phyloP scores from a whole-genome alignment of 2,888 invertebrate genomes.

The Acanthopleura granulata region DNA sequence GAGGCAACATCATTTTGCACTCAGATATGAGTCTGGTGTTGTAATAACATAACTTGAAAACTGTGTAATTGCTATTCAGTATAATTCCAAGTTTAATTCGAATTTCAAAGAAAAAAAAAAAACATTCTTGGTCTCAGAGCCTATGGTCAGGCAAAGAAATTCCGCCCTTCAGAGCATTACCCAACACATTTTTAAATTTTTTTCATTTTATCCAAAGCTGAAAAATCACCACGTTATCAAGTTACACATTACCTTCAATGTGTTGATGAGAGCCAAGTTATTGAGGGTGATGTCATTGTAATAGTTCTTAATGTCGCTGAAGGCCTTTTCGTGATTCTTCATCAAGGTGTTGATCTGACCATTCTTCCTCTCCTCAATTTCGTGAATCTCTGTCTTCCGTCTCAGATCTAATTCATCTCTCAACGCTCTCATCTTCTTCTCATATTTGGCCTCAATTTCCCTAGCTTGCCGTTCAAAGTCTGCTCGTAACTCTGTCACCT shows the following conservation, averaged over 20 bases:
- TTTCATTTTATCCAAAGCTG: too few relatives aligned
- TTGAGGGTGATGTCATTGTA: conserved; percentile 95
- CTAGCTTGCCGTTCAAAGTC: conserved; percentile 79
- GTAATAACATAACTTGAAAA: too few relatives aligned
- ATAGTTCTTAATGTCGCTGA: conserved; percentile 91
- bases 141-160: too few relatives aligned
- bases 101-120: too few relatives aligned
- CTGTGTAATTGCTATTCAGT: too few relatives aligned
- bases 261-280: conserved; percentile 90
- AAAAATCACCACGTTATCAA: too few relatives aligned
- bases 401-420: conserved; percentile 80
- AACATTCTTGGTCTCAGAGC: too few relatives aligned
- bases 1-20: too few relatives aligned
- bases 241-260: conserved; percentile 78
- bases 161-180: too few relatives aligned
- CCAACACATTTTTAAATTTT: too few relatives aligned
- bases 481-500: conserved; percentile 75
- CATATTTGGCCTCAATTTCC: conserved; percentile 80
- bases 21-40: too few relatives aligned
- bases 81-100: too few relatives aligned
- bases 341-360: conserved; percentile 86
- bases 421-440: conserved; percentile 81
- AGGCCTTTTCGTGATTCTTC: conserved; percentile 84
- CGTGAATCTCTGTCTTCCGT: conserved; percentile 72
- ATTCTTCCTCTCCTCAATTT: conserved; percentile 93